These are phyloP conservation scores for Palaemon carinicauda DNA, from an alignment of 1,140 invertebrate species.

Conservation along the genomic window DNA sequence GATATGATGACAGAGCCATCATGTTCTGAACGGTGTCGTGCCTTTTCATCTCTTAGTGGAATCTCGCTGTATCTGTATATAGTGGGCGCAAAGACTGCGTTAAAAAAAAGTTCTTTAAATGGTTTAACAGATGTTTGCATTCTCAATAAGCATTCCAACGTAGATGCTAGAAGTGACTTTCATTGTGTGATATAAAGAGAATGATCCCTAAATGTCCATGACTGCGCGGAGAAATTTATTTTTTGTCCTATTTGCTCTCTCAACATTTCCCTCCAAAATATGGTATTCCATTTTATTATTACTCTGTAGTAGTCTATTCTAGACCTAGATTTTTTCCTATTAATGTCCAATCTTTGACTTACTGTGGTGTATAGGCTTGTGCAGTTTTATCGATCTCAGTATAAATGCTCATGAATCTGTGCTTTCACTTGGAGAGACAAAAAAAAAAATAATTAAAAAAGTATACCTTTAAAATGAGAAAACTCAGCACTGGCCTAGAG, in stretches of 20 bases:
- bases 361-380: constrained; percentile 37
- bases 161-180: constrained; percentile 54
- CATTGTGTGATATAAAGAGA: constrained; percentile 54
- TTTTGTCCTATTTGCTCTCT: constrained; percentile 56
- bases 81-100: constrained; percentile 37
- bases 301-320: constrained; percentile 51
- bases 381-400: constrained; percentile 30
- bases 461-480: constrained; percentile 3
- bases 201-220: constrained; percentile 53
- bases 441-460: constrained; percentile 8
- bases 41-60: constrained; percentile 55
- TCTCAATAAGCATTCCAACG: constrained; percentile 57
- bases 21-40: constrained; percentile 54
- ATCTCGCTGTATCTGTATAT: constrained; percentile 43
- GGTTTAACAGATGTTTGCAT: constrained; percentile 54
- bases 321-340: constrained; percentile 57
- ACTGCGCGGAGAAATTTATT: constrained; percentile 53
- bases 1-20: constrained; percentile 41
- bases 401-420: constrained; percentile 5
- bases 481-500: constrained; percentile 42
- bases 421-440: constrained; percentile 21
- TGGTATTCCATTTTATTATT: constrained; percentile 58
- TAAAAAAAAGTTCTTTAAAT: constrained; percentile 47
- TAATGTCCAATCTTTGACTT: constrained; percentile 55
- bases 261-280: constrained; percentile 57